Conservation (phyloP, 1,140 invertebrate genomes). For the Macrobrachium nipponense region DNA sequence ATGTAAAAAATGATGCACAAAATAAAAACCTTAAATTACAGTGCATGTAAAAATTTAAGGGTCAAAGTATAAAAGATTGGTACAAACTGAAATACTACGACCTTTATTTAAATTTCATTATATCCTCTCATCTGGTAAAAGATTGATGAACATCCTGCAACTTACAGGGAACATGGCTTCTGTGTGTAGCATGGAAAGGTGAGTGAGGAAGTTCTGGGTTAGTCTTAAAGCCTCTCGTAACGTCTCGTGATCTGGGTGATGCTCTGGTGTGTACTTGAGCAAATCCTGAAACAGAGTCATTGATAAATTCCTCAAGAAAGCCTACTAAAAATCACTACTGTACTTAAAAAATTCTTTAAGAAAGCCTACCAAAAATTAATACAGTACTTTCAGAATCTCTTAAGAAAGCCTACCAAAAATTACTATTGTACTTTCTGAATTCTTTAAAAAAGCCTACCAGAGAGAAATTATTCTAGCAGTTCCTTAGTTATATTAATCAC, state of each 20-base stretch:
- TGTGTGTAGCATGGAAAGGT: constrained; percentile 89
- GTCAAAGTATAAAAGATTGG: too few species aligned
- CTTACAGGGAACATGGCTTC: constrained; percentile 85
- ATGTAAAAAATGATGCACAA: not conserved
- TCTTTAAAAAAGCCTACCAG: not conserved
- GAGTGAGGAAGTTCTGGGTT: constrained; percentile 89
- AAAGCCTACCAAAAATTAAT: too few species aligned
- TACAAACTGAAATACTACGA: too few species aligned
- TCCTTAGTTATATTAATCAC: constrained; percentile 13
- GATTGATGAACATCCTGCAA: constrained; percentile 55
- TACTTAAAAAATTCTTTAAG: too few species aligned
- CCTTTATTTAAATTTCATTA: too few species aligned
- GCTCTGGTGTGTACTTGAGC: constrained; percentile 85
- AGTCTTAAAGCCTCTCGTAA: constrained; percentile 86
- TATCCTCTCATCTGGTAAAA: too few species aligned
- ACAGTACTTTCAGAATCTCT: too few species aligned
- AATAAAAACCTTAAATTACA: constrained; percentile 19
- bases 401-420: too few species aligned
- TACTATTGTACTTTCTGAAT: too few species aligned
- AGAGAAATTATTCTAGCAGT: not conserved
- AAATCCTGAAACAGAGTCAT: constrained; percentile 75
- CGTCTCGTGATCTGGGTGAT: constrained; percentile 85
- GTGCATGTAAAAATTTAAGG: not conserved
- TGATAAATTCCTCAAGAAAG: not conserved
- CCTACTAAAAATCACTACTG: too few species aligned